These are phyloP conservation scores for Oryzias javanicus DNA, from an alignment of 2,113 vertebrate species.

Conservation along the genomic window DNA sequence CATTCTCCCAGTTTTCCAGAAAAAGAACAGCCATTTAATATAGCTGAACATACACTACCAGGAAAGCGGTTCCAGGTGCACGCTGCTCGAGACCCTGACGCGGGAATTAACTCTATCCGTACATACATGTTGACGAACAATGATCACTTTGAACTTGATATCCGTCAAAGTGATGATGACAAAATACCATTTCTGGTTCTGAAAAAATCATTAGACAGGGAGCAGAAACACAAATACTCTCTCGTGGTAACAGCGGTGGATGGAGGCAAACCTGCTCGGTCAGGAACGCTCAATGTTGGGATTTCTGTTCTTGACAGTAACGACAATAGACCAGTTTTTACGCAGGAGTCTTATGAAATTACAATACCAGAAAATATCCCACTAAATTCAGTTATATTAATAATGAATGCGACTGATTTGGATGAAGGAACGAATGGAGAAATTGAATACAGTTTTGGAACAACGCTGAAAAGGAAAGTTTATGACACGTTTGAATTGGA, in stretches of 20 bases:
- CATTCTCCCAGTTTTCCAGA: conserved; percentile 58
- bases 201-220: conserved; percentile 64
- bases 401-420: conserved; percentile 36
- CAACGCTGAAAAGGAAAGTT: conserved; percentile 9
- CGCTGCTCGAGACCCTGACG: conserved; percentile 56
- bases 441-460: conserved; percentile 37
- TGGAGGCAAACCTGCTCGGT: conserved; percentile 56
- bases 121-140: conserved; percentile 60
- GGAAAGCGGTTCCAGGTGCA: conserved; percentile 67
- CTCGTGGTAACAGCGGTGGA: conserved; percentile 59
- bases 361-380: conserved; percentile 46
- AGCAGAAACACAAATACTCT: conserved; percentile 17
- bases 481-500: conserved; percentile 41
- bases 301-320: conserved; percentile 65
- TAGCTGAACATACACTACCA: conserved; percentile 45
- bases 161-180: conserved; percentile 39
- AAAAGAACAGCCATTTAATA: conserved; percentile 53
- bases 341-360: conserved; percentile 44
- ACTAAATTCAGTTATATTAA: conserved; percentile 12
- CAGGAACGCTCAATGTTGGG: conserved; percentile 44
- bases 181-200: conserved; percentile 59
- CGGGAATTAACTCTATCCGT: conserved; percentile 55
- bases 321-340: conserved; percentile 67
- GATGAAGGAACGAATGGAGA: conserved; percentile 28
- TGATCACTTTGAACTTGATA: conserved; percentile 58